Percentiles rank a stretch among this genome's conserved stretches.
Conservation (phyloP, 1,140 invertebrate genomes). For the Procambarus virginalis region DNA sequence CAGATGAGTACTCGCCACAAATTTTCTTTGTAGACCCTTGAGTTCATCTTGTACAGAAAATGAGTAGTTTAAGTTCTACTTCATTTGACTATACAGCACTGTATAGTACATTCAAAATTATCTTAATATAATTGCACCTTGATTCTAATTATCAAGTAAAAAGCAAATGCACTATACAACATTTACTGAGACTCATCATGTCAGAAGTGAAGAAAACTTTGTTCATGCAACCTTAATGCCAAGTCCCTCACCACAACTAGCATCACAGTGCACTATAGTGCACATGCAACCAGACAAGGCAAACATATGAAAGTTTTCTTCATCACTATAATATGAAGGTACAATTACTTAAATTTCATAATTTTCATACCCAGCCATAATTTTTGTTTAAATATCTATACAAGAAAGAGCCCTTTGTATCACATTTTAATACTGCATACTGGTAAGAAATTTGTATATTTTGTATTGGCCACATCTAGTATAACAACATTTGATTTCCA, state of each 20-base stretch:
- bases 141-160: background rate
- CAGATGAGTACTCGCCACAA: too few relatives aligned
- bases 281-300: background rate
- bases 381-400: background rate
- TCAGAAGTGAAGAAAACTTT: background rate
- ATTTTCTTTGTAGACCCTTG: background rate
- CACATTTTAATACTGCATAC: background rate
- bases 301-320: background rate
- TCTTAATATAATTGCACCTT: background rate
- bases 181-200: background rate
- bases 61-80: background rate
- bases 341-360: background rate
- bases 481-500: too few relatives aligned
- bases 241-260: background rate
- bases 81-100: background rate
- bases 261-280: background rate
- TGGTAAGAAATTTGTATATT: too few relatives aligned
- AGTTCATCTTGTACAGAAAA: background rate
- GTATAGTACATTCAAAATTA: background rate
- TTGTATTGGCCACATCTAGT: too few relatives aligned
- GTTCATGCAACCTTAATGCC: background rate
- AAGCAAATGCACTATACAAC: background rate
- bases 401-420: background rate
- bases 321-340: background rate
- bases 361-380: conserved; percentile 1